Conservation (phyloP, 1,140 invertebrate species). For the Halesus radiatus region DNA sequence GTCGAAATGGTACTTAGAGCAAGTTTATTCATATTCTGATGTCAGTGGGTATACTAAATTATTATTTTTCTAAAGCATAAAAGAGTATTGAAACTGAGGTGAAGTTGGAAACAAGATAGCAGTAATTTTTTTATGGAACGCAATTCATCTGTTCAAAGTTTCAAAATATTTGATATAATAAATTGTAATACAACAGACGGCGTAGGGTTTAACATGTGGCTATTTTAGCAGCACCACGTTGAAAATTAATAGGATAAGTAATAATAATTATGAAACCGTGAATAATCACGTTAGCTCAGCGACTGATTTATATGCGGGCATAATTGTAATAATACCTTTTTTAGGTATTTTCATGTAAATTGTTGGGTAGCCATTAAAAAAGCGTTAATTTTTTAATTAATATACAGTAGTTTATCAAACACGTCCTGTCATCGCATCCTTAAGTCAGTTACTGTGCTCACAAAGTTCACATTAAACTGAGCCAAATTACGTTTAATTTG, state of each 20-base stretch:
- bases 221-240: not conserved
- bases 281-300: not conserved
- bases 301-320: slow-evolving; percentile 13
- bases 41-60: too few relatives aligned
- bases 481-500: not conserved
- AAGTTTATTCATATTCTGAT: too few relatives aligned
- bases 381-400: slow-evolving; percentile 37
- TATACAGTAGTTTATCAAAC: slow-evolving; percentile 15
- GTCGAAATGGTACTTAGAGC: too few relatives aligned
- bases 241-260: slow-evolving; percentile 25
- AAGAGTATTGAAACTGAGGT: too few relatives aligned
- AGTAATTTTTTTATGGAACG: too few relatives aligned
- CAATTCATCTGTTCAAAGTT: too few relatives aligned
- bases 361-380: not conserved
- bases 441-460: not conserved
- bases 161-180: too few relatives aligned
- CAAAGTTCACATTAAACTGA: not conserved
- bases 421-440: slow-evolving; percentile 30
- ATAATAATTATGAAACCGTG: not conserved
- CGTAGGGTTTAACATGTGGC: too few relatives aligned
- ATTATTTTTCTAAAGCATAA: too few relatives aligned
- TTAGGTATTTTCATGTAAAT: not conserved
- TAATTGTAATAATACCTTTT: slow-evolving; percentile 10
- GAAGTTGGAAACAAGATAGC: too few relatives aligned
- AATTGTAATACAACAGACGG: too few relatives aligned